Percentiles rank a stretch among this genome's conserved stretches.
phyloP scores from a whole-genome alignment of 2,113 vertebrate genomes.

The Odontophorus gujanensis region DNA sequence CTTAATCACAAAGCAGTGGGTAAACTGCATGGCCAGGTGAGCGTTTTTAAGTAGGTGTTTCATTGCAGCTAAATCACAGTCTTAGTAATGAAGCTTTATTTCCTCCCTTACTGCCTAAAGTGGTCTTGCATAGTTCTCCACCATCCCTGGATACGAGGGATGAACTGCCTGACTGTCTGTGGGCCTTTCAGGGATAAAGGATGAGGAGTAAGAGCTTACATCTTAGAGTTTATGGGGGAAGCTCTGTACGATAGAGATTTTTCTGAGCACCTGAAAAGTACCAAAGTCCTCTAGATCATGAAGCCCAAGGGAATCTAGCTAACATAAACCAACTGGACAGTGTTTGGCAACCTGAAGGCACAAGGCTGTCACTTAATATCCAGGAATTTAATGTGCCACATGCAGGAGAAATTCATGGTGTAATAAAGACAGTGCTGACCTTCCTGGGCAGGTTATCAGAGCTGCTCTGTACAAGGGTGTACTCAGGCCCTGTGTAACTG shows the following conservation, averaged over 20 bases:
- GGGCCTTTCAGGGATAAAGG: not conserved
- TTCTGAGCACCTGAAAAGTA: not conserved
- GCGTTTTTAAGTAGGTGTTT: not conserved
- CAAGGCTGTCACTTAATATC: not conserved
- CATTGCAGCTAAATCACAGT: not conserved
- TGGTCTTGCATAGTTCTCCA: not conserved
- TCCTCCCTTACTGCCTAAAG: not conserved
- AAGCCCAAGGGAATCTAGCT: not conserved
- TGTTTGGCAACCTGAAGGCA: not conserved
- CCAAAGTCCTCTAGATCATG: not conserved
- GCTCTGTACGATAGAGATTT: not conserved
- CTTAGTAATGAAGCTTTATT: not conserved
- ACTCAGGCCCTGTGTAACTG: not conserved
- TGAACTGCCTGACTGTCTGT: accelerated
- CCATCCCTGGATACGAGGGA: not conserved
- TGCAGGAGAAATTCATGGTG: not conserved
- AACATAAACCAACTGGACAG: not conserved
- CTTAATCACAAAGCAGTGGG: not conserved
- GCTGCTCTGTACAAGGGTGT: not conserved
- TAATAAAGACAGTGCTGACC: not conserved
- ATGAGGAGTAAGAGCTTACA: not conserved
- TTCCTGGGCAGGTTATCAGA: not conserved
- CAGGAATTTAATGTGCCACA: not conserved
- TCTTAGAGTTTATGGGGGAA: not conserved
- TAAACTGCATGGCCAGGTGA: not conserved